phyloP scores from a whole-genome alignment of 2,888 invertebrate species.

The Cephus nigrinus region DNA sequence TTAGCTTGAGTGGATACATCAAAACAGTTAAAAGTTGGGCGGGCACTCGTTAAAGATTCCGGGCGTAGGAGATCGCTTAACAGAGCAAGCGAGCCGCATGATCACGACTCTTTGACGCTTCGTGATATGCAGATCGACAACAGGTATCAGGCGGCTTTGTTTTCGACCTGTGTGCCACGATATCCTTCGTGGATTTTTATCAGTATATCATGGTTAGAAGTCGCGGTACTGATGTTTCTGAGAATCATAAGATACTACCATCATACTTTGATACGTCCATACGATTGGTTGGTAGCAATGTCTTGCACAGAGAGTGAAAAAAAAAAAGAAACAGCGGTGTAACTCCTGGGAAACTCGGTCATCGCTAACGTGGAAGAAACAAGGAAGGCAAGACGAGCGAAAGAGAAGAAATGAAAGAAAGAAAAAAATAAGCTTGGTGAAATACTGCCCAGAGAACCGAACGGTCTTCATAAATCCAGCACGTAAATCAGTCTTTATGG shows the following conservation, averaged over 20 bases:
- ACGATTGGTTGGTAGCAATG: too few species aligned
- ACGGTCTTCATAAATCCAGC: conserved; percentile 61
- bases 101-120: not conserved
- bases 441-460: conserved; percentile 59
- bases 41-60: not conserved
- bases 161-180: too few species aligned
- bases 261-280: not conserved
- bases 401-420: not conserved
- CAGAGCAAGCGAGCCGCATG: not conserved
- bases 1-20: not conserved
- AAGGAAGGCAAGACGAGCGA: conserved; percentile 19
- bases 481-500: conserved; percentile 63
- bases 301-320: too few species aligned
- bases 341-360: not conserved
- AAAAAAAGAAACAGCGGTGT: not conserved
- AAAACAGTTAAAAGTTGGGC: not conserved
- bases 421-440: conserved; percentile 34
- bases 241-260: too few species aligned
- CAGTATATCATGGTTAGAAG: too few species aligned
- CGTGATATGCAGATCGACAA: not conserved
- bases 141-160: too few species aligned
- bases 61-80: not conserved
- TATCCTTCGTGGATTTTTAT: too few species aligned
- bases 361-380: conserved; percentile 25
- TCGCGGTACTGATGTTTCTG: too few species aligned